These are phyloP conservation scores for Nymphalis io DNA, from an alignment of 1,140 invertebrate genomes.

Conservation along the genomic window DNA sequence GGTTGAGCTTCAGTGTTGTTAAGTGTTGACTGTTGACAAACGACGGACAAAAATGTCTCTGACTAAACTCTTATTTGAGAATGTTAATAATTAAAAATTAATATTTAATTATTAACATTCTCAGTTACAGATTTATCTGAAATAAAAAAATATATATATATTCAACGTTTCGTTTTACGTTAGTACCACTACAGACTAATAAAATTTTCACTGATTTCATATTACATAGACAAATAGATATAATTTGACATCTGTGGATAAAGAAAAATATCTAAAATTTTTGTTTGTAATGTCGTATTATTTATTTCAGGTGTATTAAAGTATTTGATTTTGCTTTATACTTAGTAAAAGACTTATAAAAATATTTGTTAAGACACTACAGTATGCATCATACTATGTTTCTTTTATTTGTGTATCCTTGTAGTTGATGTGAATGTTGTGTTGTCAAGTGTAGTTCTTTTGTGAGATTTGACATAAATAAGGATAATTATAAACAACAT, in stretches of 20 bases:
- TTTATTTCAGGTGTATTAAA: conserved; percentile 13
- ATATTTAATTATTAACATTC: no score
- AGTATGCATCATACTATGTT: background rate
- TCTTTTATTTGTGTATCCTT: background rate
- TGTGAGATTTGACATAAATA: conserved; percentile 15
- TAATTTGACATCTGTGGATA: background rate
- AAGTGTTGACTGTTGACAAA: no score
- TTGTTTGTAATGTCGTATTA: conserved; percentile 44
- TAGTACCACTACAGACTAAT: no score
- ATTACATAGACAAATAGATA: no score
- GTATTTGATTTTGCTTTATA: background rate
- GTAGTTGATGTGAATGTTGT: conserved; percentile 7
- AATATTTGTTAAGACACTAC: background rate
- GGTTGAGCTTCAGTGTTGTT: no score
- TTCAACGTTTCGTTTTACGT: no score
- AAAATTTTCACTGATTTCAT: no score
- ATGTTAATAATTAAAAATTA: no score
- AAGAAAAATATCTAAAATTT: conserved; percentile 29
- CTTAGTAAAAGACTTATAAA: background rate
- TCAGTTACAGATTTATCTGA: no score
- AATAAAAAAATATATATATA: no score
- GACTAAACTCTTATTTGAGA: no score
- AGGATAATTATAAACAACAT: conserved; percentile 19
- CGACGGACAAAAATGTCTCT: no score
- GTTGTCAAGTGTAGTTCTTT: conserved; percentile 6